Percentiles rank a stretch among this genome's conserved stretches.
phyloP scores from a whole-genome alignment of 2,113 vertebrate genomes.

The Corapipo altera region DNA sequence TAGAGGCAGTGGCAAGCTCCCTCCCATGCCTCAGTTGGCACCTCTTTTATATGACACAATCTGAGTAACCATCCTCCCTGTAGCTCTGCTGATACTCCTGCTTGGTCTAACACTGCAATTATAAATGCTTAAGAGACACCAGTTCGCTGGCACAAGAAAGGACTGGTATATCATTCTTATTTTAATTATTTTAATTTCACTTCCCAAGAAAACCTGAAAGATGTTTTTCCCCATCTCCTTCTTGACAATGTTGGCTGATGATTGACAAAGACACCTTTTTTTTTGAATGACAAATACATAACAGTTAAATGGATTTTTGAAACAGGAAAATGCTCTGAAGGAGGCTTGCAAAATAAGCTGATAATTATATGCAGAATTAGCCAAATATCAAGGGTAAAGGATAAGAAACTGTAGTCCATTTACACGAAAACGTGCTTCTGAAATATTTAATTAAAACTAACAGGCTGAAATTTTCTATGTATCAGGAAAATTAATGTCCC shows the following conservation, averaged over 20 bases:
- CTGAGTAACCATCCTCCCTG: not conserved
- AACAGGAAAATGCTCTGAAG: not conserved
- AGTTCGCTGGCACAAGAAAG: not conserved
- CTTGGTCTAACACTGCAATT: not conserved
- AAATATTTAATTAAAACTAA: slow-evolving; percentile 63
- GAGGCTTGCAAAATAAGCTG: slow-evolving; percentile 6
- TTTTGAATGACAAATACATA: not conserved
- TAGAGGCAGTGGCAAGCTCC: not conserved
- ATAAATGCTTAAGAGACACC: not conserved
- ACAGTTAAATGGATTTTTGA: not conserved
- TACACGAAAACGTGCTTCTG: slow-evolving; percentile 27
- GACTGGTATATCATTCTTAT: not conserved
- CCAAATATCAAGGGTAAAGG: slow-evolving; percentile 51
- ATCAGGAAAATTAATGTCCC: slow-evolving; percentile 58
- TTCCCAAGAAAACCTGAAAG: not conserved
- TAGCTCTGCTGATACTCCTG: not conserved
- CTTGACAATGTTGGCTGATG: accelerated
- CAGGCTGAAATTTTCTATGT: slow-evolving; percentile 34
- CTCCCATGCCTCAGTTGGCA: not conserved
- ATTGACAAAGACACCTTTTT: not conserved
- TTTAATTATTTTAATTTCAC: not conserved
- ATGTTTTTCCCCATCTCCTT: not conserved
- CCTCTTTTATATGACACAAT: not conserved
- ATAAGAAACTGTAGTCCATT: slow-evolving; percentile 28
- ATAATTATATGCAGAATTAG: slow-evolving; percentile 41